Evolutionary conservation across 2,113 vertebrate genomes (phyloP), one percentile per base, ranked within the genome.

Genomic region (Silurus asotus): DNA sequence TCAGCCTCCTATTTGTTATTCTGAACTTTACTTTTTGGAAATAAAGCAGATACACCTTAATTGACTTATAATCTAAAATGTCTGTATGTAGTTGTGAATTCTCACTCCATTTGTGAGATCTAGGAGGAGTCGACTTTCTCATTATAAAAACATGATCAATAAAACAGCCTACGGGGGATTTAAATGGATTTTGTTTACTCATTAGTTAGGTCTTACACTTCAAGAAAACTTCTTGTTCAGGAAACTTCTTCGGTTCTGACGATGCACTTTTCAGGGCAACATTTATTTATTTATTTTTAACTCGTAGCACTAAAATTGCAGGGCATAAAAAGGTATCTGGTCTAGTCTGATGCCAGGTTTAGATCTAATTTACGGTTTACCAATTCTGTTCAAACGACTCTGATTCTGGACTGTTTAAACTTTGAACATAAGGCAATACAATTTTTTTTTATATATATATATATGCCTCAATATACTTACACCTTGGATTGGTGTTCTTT

Each of bases 91-190:
- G 45, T 20, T 72, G 37, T 72, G 3, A 48, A 48, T 37, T 37
- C 37, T 37, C 37, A 37, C 37, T 37, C 37, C 37, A 37, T 37
- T 37, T 37, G 37, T 37, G 37, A 58, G 55, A 37, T 4, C 53
- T 28, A 17, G 14, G 5, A 28, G 8, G n/a, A 37, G 53, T 17
- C 7, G 6, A 37, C 13, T 58, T 78, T 58, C 8, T 14, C 25
- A 78, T 78, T 78, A 19, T 78, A 55, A 28, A 77, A 58, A 58
- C 51, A 17, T 58, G 25, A 78, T 58, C 25, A 78, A 37, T 78
- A 37, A 15, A 78, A 78, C 37, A 1, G 25, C 56, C 11, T 77
- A 51, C 74, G 55, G 20, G 10, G 25, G 13, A 51, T 20, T 23
- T 51, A 76, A 53, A 25, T 5, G 23, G 37, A 37, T 58, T 77